A percentile compares a stretch with the other conserved stretches of the same genome.
phyloP scores from a whole-genome alignment of 2,888 invertebrate genomes.

The Pilophorus perplexus region DNA sequence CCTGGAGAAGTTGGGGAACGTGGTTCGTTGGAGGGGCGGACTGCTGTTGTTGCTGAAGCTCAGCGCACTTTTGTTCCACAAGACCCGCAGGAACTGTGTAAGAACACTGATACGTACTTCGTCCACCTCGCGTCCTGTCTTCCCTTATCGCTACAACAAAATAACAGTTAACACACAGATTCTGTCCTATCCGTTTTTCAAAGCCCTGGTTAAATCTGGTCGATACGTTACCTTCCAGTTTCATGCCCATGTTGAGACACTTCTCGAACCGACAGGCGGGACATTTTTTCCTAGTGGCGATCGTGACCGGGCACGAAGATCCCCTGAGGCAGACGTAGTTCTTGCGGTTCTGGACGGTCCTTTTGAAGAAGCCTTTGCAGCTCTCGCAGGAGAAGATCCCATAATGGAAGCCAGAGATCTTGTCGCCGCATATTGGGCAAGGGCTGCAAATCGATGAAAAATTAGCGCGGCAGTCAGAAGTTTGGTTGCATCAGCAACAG shows the following conservation, averaged over 20 bases:
- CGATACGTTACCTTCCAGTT: slow-evolving; percentile 80
- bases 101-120: slow-evolving; percentile 93
- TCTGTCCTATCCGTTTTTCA: too few relatives aligned
- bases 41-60: slow-evolving; percentile 44
- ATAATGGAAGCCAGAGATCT: slow-evolving; percentile 95
- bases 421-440: slow-evolving; percentile 92
- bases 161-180: too few relatives aligned
- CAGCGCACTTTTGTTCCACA: slow-evolving; percentile 50
- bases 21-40: slow-evolving; percentile 47
- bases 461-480: too few relatives aligned
- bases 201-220: too few relatives aligned
- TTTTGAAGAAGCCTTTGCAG: slow-evolving; percentile 96
- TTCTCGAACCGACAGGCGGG: slow-evolving; percentile 96
- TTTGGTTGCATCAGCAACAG: too few relatives aligned
- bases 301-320: slow-evolving; percentile 87
- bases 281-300: slow-evolving; percentile 92
- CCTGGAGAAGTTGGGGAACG: slow-evolving; percentile 49
- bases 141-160: slow-evolving; percentile 77
- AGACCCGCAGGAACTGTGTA: slow-evolving; percentile 74
- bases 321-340: slow-evolving; percentile 91
- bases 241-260: slow-evolving; percentile 94
- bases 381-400: slow-evolving; percentile 98
- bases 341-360: slow-evolving; percentile 97
- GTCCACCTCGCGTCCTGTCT: slow-evolving; percentile 90
- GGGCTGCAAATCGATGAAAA: slow-evolving; percentile 75